Base-by-base conservation (phyloP, 2,113 vertebrate genomes). In the Grammomys surdaster region DNA sequence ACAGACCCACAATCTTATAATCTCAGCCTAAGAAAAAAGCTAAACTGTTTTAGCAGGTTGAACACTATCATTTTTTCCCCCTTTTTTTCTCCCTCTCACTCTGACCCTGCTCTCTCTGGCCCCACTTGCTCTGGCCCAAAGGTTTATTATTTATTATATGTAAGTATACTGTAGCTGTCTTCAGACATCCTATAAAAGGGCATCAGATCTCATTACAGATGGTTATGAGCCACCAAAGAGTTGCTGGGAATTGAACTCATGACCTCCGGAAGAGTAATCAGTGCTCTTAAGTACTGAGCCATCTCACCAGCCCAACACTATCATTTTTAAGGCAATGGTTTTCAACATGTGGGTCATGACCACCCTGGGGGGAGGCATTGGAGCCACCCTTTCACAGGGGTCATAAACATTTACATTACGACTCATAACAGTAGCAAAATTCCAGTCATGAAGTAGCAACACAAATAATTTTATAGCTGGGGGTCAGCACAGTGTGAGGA, bases 21-120 rank as follows among this genome's bases (percentile, higher is more conserved):
- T 33, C 5, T 73, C 54, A 92, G 54, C 69, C 76, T 88, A 81
- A 85, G 80, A 69, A 43, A 96, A 88, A 88, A 93, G 9, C 17
- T 24, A 92, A 90, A 40, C 8, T 81, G 7, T 43, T 67, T 89
- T 14, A 48, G 48, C 48, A 48, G 36, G n/a, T 73, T 20, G 78
- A 95, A 89, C 22, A 67, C 75, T 91, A 76, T 77, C 84, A 63
- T 91, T 65, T 89, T 8, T 89, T 51, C 11, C 51, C 51, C 9
- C 51, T 51, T 51, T 10, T 10, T 51, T 11, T 11, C 51, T 51
- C 51, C 9, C 51, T 11, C 51, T 51, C 51, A 1, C 51, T 51
- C 48, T 51, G 48, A 9, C 51, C 51, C 51, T 10, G 11, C 51
- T 11, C 51, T 51, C 51, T 51, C 51, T 51, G 51, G 51, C 51